phyloP scores from a whole-genome alignment of 2,113 vertebrate genomes.

The Cathartes aura region DNA sequence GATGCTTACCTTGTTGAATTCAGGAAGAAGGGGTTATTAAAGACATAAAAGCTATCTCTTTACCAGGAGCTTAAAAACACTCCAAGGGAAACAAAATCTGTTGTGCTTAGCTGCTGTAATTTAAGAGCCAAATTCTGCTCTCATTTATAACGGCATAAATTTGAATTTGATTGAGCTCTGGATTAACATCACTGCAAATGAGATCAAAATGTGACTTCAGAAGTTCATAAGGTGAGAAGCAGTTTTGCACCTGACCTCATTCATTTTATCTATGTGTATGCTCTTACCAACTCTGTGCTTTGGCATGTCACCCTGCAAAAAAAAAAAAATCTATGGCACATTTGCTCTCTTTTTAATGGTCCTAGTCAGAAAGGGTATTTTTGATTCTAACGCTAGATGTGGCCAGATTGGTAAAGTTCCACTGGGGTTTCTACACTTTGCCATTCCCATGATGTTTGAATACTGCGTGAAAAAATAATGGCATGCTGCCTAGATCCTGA shows the following conservation, averaged over 20 bases:
- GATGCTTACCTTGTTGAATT: neutral
- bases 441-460: neutral
- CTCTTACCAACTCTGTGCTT: neutral
- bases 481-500: neutral
- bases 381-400: neutral
- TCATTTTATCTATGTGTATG: neutral
- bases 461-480: neutral
- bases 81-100: conserved; percentile 47
- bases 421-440: neutral
- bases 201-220: conserved; percentile 19
- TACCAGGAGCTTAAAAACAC: conserved; percentile 46
- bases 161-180: conserved; percentile 52
- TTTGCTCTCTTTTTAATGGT: neutral
- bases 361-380: neutral
- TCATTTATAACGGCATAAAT: conserved; percentile 11
- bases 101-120: conserved; percentile 35
- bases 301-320: neutral
- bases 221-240: neutral
- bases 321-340: neutral
- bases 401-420: neutral
- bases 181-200: neutral
- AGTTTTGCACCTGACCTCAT: neutral
- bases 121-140: conserved; percentile 3
- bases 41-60: conserved; percentile 37
- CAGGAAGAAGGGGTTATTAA: conserved; percentile 22